These are phyloP conservation scores for Acanthococcus lagerstroemiae DNA, from an alignment of 2,888 invertebrate species.

Conservation along the genomic window DNA sequence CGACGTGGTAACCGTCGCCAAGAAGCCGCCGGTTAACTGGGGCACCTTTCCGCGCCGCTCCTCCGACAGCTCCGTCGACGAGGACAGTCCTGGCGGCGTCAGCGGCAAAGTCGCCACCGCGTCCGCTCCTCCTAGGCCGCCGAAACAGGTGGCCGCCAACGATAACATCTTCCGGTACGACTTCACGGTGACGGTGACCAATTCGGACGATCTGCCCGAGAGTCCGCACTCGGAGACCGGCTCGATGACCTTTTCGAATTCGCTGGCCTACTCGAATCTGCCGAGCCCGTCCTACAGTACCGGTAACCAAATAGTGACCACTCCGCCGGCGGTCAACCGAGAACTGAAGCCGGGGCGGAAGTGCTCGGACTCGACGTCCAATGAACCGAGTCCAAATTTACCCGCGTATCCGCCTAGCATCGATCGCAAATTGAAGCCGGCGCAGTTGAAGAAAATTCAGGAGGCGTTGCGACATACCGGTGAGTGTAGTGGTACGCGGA, in stretches of 20 bases:
- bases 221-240: conserved; percentile 39
- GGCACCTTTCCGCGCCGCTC: conserved; percentile 47
- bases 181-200: conserved; percentile 29
- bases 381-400: conserved; percentile 43
- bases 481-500: too few species aligned
- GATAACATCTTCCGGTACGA: conserved; percentile 46
- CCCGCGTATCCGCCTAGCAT: conserved; percentile 39
- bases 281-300: conserved; percentile 45
- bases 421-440: conserved; percentile 42
- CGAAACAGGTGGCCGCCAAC: conserved; percentile 52
- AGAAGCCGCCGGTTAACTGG: conserved; percentile 43
- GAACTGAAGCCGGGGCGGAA: conserved; percentile 64
- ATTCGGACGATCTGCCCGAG: conserved; percentile 35
- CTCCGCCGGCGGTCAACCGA: conserved; percentile 68
- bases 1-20: conserved; percentile 46
- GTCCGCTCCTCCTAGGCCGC: conserved; percentile 59
- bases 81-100: conserved; percentile 26
- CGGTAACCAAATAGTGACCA: conserved; percentile 36
- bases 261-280: conserved; percentile 50
- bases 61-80: conserved; percentile 49
- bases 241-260: conserved; percentile 45
- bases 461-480: too few species aligned
- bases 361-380: conserved; percentile 44
- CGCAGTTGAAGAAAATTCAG: conserved; percentile 34
- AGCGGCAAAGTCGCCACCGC: conserved; percentile 24